Percentiles rank a stretch among this genome's conserved stretches.
Conservation (phyloP, 2,797 vertebrate genomes). For the Alauda arvensis region DNA sequence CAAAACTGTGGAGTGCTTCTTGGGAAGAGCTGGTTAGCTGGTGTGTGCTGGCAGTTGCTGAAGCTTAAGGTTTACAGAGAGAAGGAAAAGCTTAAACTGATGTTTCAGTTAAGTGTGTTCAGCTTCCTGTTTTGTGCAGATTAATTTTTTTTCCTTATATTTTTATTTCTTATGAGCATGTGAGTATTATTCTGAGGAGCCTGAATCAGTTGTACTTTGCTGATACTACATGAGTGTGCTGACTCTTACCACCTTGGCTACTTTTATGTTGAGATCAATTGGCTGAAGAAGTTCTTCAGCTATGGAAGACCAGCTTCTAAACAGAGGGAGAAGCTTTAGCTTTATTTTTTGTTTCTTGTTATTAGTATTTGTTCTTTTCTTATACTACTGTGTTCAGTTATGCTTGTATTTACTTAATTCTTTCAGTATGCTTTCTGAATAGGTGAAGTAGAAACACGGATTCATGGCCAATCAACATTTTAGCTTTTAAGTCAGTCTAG, state of each 20-base stretch:
- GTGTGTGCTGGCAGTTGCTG: not conserved
- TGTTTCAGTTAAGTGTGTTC: not conserved
- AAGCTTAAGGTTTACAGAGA: not conserved
- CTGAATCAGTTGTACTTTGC: not conserved
- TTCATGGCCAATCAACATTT: not conserved
- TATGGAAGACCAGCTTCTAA: not conserved
- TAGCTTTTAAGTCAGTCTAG: not conserved
- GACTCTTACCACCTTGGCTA: not conserved
- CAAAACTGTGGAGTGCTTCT: not conserved
- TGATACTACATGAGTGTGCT: not conserved
- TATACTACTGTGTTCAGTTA: not conserved
- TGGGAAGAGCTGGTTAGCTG: not conserved
- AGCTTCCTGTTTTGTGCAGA: not conserved
- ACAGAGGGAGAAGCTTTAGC: not conserved
- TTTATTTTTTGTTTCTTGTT: not conserved
- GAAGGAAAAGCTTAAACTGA: not conserved
- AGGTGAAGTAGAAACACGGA: not conserved
- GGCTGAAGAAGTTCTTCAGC: not conserved
- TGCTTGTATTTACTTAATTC: not conserved
- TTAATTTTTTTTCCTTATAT: not conserved
- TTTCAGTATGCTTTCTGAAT: not conserved
- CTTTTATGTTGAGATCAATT: fast-evolving
- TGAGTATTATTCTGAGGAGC: not conserved
- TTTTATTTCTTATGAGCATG: not conserved
- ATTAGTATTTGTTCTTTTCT: not conserved